Base-by-base conservation (phyloP, 1,140 invertebrate genomes). In the Trachelipus rathkii region DNA sequence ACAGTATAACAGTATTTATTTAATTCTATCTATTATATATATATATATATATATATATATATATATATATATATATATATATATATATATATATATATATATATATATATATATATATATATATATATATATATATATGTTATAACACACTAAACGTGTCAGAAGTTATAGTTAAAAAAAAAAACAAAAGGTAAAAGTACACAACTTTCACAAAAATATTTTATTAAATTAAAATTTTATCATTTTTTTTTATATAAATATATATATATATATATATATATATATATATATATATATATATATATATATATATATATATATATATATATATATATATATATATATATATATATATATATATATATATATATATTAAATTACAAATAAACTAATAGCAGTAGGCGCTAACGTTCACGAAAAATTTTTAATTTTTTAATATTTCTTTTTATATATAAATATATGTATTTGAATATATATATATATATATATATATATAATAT, bases 1-100 rank as follows among this genome's bases (percentile, higher is more conserved):
- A 9, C 94, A 94, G 81, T 91, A 90, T n/a, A 53, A 96, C 86
- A 78, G 90, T 90, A 71, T 90, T 87, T 94, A 79, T 92, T 87
- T 4, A 89, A 81, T 15, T 83, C 81, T 50, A n/a, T n/a, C 78
- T 82, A 70, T 21, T 78, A 68, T 53, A 33, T 33, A 33, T 33
- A 33, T 33, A 33, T 33, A 33, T 33, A 33, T 33, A 33, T 33
- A 33, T 33, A 33, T 33, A 33, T 33, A 33, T 33, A 33, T 33
- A 33, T 33, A 21, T 45, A 71, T 46, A 15, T 11, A 9, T 70
- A n/a, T 33, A 19, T 70, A 70, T 70, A 70, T 69, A 50, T 75
- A 69, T 46, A 75, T 69, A 11, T 76, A 71, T 68, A 60, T 60
- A 60, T 60, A 60, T 60, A 60, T 60, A 60, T 60, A 60, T 60